Conservation (phyloP, 1,140 invertebrate genomes). For the Solenopsis fugax region DNA sequence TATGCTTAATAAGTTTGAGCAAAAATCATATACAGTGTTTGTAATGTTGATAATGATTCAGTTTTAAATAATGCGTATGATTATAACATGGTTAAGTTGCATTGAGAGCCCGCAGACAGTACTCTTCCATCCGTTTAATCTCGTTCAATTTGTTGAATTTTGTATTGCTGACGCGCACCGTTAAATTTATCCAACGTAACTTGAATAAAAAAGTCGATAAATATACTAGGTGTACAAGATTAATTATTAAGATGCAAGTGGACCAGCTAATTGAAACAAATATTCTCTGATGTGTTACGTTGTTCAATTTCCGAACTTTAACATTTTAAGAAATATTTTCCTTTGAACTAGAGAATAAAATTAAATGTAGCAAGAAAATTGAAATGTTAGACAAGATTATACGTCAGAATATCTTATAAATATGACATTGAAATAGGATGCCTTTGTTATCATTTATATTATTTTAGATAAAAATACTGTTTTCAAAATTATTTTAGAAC, state of each 20-base stretch:
- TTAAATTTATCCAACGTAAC: slow-evolving; percentile 28
- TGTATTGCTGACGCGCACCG: slow-evolving; percentile 14
- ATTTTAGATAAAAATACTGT: neutral
- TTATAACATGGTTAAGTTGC: neutral
- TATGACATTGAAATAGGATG: neutral
- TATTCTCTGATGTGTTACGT: neutral
- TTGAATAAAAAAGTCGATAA: slow-evolving; percentile 12
- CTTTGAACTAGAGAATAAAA: neutral
- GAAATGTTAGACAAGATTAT: neutral
- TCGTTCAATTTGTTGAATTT: slow-evolving; percentile 42
- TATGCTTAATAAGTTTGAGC: neutral
- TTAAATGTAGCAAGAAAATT: neutral
- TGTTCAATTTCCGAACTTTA: neutral
- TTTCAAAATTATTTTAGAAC: neutral
- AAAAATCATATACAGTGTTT: neutral
- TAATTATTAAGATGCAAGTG: neutral
- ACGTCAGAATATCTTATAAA: neutral
- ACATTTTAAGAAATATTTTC: neutral
- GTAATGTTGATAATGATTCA: neutral
- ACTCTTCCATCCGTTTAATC: slow-evolving; percentile 58
- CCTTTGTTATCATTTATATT: neutral
- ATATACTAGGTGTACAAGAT: neutral
- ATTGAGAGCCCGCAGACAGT: slow-evolving; percentile 13
- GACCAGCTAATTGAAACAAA: neutral
- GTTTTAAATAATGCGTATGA: slow-evolving; percentile 3